A percentile compares a stretch with the other conserved stretches of the same genome.
Evolutionary conservation across 2,888 invertebrate genomes (phyloP).

Genomic region (Saturnia japonica): DNA sequence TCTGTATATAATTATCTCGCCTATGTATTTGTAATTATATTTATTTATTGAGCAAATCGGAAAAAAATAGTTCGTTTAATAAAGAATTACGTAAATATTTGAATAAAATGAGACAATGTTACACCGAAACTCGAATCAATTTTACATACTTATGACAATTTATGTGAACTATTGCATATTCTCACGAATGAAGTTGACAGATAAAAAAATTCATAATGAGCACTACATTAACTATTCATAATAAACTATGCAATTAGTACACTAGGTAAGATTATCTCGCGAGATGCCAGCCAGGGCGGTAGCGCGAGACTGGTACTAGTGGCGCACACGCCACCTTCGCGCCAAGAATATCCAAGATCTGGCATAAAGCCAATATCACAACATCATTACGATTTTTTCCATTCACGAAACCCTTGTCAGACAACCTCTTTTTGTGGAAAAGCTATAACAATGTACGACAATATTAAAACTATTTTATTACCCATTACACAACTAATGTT

Average conservation of each 20-base stretch:
- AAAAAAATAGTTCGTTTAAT: neutral
- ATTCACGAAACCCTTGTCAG: slow-evolving; percentile 58
- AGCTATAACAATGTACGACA: neutral
- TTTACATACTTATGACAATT: slow-evolving; percentile 16
- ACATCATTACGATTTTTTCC: slow-evolving; percentile 54
- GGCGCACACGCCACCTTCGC: slow-evolving; percentile 70
- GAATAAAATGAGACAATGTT: neutral
- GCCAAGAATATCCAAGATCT: slow-evolving; percentile 67
- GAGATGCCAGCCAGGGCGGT: slow-evolving; percentile 48
- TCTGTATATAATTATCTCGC: neutral
- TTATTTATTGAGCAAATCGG: neutral
- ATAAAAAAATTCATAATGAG: neutral
- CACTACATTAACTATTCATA: neutral
- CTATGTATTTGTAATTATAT: neutral
- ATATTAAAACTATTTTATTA: neutral
- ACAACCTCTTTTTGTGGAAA: slow-evolving; percentile 8
- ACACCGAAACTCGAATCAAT: slow-evolving; percentile 1
- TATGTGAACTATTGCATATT: slow-evolving; percentile 12
- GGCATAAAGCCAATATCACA: slow-evolving; percentile 66
- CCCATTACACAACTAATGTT: no score
- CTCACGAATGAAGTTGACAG: neutral
- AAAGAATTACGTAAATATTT: slow-evolving; percentile 18
- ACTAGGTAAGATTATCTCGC: slow-evolving; percentile 32
- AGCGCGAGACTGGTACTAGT: slow-evolving; percentile 69
- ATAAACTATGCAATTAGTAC: slow-evolving; percentile 12